Evolutionary conservation across 2,113 vertebrate species (phyloP).

Genomic region (Isichthys henryi): DNA sequence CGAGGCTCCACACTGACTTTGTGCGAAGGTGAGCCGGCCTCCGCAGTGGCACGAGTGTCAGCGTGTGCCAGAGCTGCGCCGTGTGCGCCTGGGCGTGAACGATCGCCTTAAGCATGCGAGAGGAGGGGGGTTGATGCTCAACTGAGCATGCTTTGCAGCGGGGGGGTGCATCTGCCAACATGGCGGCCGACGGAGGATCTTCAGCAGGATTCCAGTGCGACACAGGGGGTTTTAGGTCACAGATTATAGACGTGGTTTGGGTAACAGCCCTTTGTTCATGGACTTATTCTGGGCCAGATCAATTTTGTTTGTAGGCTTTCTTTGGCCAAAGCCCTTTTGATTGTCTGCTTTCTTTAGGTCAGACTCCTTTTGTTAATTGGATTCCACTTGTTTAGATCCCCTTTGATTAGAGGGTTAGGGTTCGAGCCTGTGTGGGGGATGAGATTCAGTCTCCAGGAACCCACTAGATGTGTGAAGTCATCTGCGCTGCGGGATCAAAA

Average conservation of each 20-base stretch:
- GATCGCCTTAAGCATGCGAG: constrained; percentile 52
- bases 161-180: not conserved
- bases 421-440: not conserved
- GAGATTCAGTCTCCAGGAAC: not conserved
- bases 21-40: not conserved
- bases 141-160: constrained; percentile 19
- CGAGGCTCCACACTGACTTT: not conserved
- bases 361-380: not conserved
- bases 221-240: not conserved
- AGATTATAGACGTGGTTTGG: not conserved
- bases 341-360: not conserved
- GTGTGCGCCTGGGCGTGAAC: constrained; percentile 38
- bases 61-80: not conserved
- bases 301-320: not conserved
- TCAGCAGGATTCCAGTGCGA: not conserved
- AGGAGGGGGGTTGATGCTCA: constrained; percentile 30
- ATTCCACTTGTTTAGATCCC: not conserved
- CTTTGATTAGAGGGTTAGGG: not conserved
- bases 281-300: not conserved
- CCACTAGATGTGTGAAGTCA: not conserved
- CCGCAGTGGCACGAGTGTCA: not conserved
- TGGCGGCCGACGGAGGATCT: not conserved
- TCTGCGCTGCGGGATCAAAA: not conserved
- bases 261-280: not conserved
- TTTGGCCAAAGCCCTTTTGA: not conserved